Evolutionary conservation across 2,113 vertebrate genomes (phyloP), one percentile per base, ranked within the genome.

Genomic region (Pagrus major): DNA sequence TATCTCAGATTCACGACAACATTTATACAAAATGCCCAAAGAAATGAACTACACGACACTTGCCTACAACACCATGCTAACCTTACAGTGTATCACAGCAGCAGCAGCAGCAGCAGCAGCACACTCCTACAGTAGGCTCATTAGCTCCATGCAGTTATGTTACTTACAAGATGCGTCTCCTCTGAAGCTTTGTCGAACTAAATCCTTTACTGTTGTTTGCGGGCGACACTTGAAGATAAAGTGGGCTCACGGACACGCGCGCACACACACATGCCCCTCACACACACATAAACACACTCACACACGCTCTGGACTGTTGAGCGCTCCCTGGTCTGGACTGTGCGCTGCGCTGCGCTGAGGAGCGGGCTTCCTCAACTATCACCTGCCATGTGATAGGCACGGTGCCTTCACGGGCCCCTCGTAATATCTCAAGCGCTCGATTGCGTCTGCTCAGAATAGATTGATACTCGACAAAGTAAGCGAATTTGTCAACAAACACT

Each of bases 341-440:
- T 0, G 35, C n/a, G 51, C 20, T 0, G 35, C n/a, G 51, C 25
- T 6, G n/a, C 4, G 21, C 2, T 10, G 63, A 1, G 8, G 79
- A 61, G 5, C 65, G 52, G 70, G 71, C 80, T 69, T 67, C 39
- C 64, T 73, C 80, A 64, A 71, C 72, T 56, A 46, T 64, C 88
- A 90, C 83, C 87, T 91, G 86, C 86, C 85, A 88, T 89, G 88
- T 88, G 91, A 93, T 71, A 69, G 60, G 20, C 58, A 31, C 8
- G 86, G 16, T 71, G 90, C 90, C 16, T 93, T 93, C 86, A 89
- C 0, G 70, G 6, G n/a, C 64, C 1, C 16, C 73, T 65, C 81
- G 87, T 2, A 81, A 80, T 59, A 23, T 33, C 6, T 6, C 15
- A 2, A 14, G 27, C 39, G 15, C 71, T 20, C 31, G 1, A 29